These are phyloP conservation scores for Anguilla rostrata DNA, from an alignment of 2,113 vertebrate species.

Conservation along the genomic window DNA sequence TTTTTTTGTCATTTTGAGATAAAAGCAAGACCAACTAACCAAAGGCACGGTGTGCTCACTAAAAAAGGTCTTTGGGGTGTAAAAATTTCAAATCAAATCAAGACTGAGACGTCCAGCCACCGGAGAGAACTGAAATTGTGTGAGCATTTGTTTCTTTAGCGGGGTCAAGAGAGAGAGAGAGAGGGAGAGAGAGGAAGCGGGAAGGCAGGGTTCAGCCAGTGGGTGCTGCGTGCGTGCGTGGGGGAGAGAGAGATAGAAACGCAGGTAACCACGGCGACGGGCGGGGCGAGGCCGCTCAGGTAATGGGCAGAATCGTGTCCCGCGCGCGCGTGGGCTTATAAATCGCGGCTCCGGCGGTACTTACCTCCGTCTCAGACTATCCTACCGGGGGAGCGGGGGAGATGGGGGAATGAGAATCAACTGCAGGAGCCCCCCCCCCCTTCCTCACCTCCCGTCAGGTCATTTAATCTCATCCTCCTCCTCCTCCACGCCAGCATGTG, in stretches of 20 bases:
- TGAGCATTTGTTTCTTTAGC: neutral
- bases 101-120: neutral
- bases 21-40: neutral
- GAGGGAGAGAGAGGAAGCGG: neutral
- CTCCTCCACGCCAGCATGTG: conserved; percentile 42
- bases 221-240: conserved; percentile 16
- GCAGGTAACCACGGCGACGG: conserved; percentile 45
- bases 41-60: neutral
- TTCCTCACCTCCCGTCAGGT: conserved; percentile 50
- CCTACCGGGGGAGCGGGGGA: conserved; percentile 52
- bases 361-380: conserved; percentile 66
- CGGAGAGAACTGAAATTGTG: neutral
- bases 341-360: conserved; percentile 63
- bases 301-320: conserved; percentile 63
- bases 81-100: neutral
- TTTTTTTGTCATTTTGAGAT: neutral
- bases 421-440: conserved; percentile 50
- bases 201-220: neutral
- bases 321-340: conserved; percentile 55
- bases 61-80: neutral
- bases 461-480: conserved; percentile 46
- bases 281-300: conserved; percentile 53
- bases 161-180: neutral
- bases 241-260: conserved; percentile 41
- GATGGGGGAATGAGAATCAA: conserved; percentile 63